Evolutionary conservation across 2,113 vertebrate genomes (phyloP), one percentile per base, ranked within the genome.

Genomic region (Suncus etruscus): DNA sequence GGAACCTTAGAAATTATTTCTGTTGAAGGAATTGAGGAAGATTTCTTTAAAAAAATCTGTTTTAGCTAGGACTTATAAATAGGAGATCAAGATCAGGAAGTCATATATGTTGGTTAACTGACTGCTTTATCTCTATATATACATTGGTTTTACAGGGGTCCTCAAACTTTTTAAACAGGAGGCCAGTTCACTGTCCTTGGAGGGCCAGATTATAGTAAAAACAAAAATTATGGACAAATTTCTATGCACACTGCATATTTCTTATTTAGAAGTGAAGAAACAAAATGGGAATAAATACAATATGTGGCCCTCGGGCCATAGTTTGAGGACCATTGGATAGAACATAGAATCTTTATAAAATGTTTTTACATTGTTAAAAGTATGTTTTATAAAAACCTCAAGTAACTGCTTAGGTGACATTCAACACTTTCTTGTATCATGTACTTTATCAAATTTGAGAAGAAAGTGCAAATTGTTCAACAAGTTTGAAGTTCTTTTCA

Each of bases 1-100:
- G 11, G 54, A 72, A 90, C 15, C 20, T 16, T 8, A 93, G 47
- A 80, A 68, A 79, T 50, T 70, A 66, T 48, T 83, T 90, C 74
- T 48, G 3, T 11, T 70, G 22, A 78, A 61, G 11, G 5, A 58
- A 78, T 39, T 8, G 72, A 81, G 3, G 16, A 68, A 83, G 27
- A 16, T 27, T 76, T 83, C 22, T 74, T 47, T 3, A 39, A 24
- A 45, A 92, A 74, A 7, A 15, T 14, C 8, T 72, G 63, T 72
- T 77, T 91, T 27, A 76, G 76, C 16, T 29, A 74, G 15, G 11
- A 25, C 4, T 83, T 63, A 86, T 82, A 87, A 61, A 32, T 18
- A 50, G 32, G 6, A 75, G 3, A 18, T n/a, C 5, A 48, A 51
- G 31, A 47, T 84, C n/a, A 27, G 4, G 32, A 47, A 25, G 5